These are phyloP conservation scores for Puma concolor DNA, from an alignment of 2,113 vertebrate species.

Conservation along the genomic window DNA sequence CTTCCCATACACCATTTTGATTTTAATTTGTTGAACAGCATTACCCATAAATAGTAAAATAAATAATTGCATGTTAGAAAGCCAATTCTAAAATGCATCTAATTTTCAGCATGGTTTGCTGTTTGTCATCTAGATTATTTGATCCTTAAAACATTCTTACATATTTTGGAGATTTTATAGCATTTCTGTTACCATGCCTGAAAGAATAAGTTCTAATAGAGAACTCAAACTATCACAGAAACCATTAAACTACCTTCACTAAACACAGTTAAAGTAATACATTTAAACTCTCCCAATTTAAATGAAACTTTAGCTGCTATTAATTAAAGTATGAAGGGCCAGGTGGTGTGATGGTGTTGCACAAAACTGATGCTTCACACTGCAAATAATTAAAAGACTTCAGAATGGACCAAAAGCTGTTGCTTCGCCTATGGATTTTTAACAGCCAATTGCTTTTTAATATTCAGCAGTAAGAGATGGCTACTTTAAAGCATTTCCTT, in stretches of 20 bases:
- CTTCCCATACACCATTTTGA: not conserved
- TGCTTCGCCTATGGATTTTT: not conserved
- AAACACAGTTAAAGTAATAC: not conserved
- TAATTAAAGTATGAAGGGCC: not conserved
- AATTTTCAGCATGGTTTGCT: constrained; percentile 21
- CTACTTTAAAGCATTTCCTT: not conserved
- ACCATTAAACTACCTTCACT: not conserved
- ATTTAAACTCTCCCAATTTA: not conserved
- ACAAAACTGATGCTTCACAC: not conserved
- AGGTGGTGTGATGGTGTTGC: not conserved
- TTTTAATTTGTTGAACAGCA: constrained; percentile 51
- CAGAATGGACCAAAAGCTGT: not conserved
- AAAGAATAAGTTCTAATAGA: not conserved
- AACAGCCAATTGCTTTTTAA: not conserved
- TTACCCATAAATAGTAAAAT: constrained; percentile 59
- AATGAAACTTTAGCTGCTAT: not conserved
- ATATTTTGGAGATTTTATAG: not conserved
- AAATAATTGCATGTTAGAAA: constrained; percentile 12
- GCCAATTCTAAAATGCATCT: not conserved
- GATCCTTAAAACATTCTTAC: not conserved
- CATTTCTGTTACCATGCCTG: not conserved
- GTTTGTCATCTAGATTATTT: not conserved
- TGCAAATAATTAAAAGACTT: not conserved
- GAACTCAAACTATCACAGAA: not conserved
- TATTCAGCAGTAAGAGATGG: not conserved